Evolutionary conservation across 1,140 invertebrate species (phyloP).

Genomic region (Drosophila mojavensis): DNA sequence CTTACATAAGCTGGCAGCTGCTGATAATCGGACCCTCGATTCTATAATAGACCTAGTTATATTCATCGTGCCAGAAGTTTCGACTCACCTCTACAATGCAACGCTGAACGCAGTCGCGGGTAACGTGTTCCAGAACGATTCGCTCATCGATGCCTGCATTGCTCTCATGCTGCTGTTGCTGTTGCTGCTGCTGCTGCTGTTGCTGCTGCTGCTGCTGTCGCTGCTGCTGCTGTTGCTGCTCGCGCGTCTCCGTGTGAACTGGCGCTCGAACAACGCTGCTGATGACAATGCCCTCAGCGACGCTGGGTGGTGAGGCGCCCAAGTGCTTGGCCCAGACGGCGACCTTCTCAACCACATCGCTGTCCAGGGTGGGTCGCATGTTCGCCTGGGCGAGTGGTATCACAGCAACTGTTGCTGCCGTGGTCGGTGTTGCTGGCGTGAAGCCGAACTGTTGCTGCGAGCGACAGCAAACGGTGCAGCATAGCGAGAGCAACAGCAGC

Average conservation of each 20-base stretch:
- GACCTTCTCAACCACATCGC: conserved; percentile 72
- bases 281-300: conserved; percentile 64
- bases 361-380: conserved; percentile 60
- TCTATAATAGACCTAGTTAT: neutral
- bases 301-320: conserved; percentile 56
- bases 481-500: conserved; percentile 63
- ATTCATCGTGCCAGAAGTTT: neutral
- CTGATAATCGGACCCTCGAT: too few species aligned
- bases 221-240: neutral
- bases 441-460: conserved; percentile 28
- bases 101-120: conserved; percentile 68
- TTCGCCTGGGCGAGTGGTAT: conserved; percentile 6
- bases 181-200: neutral
- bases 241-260: neutral
- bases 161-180: neutral
- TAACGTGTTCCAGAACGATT: conserved; percentile 57
- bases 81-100: conserved; percentile 74
- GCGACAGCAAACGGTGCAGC: conserved; percentile 68
- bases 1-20: too few species aligned
- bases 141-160: conserved; percentile 49
- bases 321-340: conserved; percentile 70
- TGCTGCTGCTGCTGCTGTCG: neutral
- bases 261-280: conserved; percentile 26
- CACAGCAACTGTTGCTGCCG: neutral
- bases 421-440: conserved; percentile 9